Evolutionary conservation across 2,888 invertebrate species (phyloP).

Genomic region (Apamea monoglypha): DNA sequence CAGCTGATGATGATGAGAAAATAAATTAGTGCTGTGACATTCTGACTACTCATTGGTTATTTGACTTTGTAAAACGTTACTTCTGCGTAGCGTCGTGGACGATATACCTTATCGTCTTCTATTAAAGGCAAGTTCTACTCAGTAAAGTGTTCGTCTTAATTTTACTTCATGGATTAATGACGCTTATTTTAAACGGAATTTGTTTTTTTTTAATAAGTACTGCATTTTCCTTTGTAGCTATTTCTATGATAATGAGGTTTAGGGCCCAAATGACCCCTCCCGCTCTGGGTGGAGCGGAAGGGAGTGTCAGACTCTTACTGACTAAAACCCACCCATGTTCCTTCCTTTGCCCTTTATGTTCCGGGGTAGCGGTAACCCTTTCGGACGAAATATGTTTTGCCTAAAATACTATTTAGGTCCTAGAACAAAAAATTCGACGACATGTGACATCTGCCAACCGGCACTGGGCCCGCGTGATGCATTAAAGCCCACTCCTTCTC

Average conservation of each 20-base stretch:
- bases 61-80: neutral
- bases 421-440: too few relatives aligned
- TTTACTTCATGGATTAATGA: constrained; percentile 57
- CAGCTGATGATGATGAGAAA: too few relatives aligned
- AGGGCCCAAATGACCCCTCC: too few relatives aligned
- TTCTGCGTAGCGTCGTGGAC: constrained; percentile 7
- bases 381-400: constrained; percentile 17
- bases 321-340: too few relatives aligned
- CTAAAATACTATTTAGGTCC: neutral
- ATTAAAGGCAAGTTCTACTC: constrained; percentile 21
- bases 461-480: too few relatives aligned
- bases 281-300: too few relatives aligned
- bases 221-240: constrained; percentile 14
- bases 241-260: constrained; percentile 36
- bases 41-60: neutral
- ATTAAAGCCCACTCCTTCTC: too few relatives aligned
- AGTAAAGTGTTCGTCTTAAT: constrained; percentile 53
- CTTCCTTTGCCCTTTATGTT: too few relatives aligned
- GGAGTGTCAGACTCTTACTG: too few relatives aligned
- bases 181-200: constrained; percentile 20
- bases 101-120: neutral
- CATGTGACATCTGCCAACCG: too few relatives aligned
- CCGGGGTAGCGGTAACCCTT: too few relatives aligned
- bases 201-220: constrained; percentile 20
- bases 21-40: neutral